These are phyloP conservation scores for Eleutherodactylus coqui DNA, from an alignment of 2,797 vertebrate species.

Conservation along the genomic window DNA sequence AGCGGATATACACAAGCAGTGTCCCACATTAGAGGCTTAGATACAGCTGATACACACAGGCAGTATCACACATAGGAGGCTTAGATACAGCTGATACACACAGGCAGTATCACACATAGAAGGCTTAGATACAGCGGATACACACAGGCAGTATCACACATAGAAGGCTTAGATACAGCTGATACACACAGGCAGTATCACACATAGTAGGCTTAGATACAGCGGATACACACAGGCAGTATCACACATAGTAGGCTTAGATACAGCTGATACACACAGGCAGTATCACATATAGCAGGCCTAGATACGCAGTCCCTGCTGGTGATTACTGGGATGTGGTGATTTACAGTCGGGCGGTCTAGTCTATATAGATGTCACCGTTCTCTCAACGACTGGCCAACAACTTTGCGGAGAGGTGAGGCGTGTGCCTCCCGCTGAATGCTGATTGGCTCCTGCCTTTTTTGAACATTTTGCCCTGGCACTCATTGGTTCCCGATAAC, in stretches of 20 bases:
- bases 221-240: no score
- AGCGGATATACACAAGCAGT: not conserved
- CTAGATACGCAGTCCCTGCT: not conserved
- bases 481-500: no score
- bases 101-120: not conserved
- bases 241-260: no score
- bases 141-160: not conserved
- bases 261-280: no score
- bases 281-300: not conserved
- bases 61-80: constrained; percentile 7
- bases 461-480: no score
- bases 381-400: no score
- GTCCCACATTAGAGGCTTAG: not conserved
- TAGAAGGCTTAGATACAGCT: not conserved
- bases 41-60: constrained; percentile 7
- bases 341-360: not conserved
- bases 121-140: not conserved
- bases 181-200: not conserved
- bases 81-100: not conserved
- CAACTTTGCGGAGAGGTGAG: no score
- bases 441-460: no score
- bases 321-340: not conserved
- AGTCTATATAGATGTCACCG: no score
- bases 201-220: no score
- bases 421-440: no score